Percentiles rank a stretch among this genome's conserved stretches.
phyloP scores from a whole-genome alignment of 53 echinoderm and acorn worm species.

The Temnopleurus reevesii region DNA sequence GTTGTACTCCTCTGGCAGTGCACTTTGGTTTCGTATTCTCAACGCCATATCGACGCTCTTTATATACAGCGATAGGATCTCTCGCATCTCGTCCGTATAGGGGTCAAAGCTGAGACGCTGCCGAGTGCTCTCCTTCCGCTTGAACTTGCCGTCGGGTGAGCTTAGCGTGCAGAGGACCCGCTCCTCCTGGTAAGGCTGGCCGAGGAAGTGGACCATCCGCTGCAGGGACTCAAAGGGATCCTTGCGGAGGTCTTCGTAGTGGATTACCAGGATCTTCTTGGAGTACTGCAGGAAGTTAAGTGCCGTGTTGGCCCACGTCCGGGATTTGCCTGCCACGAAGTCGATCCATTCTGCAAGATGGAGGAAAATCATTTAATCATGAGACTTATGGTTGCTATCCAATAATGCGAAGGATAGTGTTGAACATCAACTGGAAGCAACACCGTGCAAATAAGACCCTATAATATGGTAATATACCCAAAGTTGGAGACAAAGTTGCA shows the following conservation, averaged over 20 bases:
- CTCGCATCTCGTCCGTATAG: conserved; percentile 93
- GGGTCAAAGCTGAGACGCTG: conserved; percentile 84
- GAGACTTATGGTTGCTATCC: too few relatives aligned
- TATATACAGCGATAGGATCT: conserved; percentile 71
- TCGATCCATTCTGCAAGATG: conserved; percentile 93
- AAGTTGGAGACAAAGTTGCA: too few relatives aligned
- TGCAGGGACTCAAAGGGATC: conserved; percentile 67
- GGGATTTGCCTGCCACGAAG: conserved; percentile 92
- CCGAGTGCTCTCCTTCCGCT: conserved; percentile 69
- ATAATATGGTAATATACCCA: too few relatives aligned
- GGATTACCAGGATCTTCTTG: conserved; percentile 77
- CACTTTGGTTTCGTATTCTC: conserved; percentile 74
- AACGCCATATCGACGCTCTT: conserved; percentile 94
- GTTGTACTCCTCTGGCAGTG: conserved; percentile 75
- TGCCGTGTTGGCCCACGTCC: conserved; percentile 96
- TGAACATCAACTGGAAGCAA: too few relatives aligned
- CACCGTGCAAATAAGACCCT: too few relatives aligned
- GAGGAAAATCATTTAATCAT: too few relatives aligned
- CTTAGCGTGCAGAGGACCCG: conserved; percentile 81
- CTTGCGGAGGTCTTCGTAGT: conserved; percentile 88
- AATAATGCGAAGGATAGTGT: too few relatives aligned
- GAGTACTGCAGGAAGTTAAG: conserved; percentile 89
- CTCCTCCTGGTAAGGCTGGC: conserved; percentile 67
- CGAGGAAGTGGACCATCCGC: conserved; percentile 71
- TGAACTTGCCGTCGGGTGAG: conserved; percentile 87